Conservation (phyloP, 2,888 invertebrate species). For the Nipponacmea schrenckii region DNA sequence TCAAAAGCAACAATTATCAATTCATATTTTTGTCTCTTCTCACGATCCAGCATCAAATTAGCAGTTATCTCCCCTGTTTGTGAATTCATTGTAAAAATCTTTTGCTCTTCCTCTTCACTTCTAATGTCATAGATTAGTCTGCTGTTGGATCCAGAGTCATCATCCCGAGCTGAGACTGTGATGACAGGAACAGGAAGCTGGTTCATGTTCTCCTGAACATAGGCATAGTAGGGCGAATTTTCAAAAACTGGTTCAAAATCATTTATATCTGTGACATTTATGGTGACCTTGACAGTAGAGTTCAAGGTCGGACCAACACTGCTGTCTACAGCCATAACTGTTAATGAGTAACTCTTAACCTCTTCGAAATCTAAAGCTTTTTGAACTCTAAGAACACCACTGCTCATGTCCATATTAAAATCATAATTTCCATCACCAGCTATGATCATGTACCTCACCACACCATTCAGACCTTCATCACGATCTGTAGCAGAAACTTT, state of each 20-base stretch:
- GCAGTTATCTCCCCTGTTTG: conserved; percentile 74
- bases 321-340: conserved; percentile 82
- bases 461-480: conserved; percentile 68
- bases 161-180: conserved; percentile 86
- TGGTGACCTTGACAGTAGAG: conserved; percentile 79
- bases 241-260: conserved; percentile 93
- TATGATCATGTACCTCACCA: conserved; percentile 89
- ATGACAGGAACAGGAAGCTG: conserved; percentile 71
- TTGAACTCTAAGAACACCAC: conserved; percentile 88
- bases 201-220: conserved; percentile 81
- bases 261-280: conserved; percentile 89
- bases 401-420: conserved; percentile 76
- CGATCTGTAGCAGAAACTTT: conserved; percentile 61
- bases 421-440: conserved; percentile 78
- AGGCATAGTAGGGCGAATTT: conserved; percentile 92
- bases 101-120: conserved; percentile 89
- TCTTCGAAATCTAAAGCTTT: conserved; percentile 94
- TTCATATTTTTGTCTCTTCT: conserved; percentile 83
- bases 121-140: conserved; percentile 92
- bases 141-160: conserved; percentile 89
- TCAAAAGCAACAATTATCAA: conserved; percentile 88
- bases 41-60: conserved; percentile 82
- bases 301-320: conserved; percentile 70
- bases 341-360: conserved; percentile 83
- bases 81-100: conserved; percentile 77